Percentiles rank a stretch among this genome's conserved stretches.
phyloP scores from a whole-genome alignment of 2,113 vertebrate species.

The Dicaeum eximium region DNA sequence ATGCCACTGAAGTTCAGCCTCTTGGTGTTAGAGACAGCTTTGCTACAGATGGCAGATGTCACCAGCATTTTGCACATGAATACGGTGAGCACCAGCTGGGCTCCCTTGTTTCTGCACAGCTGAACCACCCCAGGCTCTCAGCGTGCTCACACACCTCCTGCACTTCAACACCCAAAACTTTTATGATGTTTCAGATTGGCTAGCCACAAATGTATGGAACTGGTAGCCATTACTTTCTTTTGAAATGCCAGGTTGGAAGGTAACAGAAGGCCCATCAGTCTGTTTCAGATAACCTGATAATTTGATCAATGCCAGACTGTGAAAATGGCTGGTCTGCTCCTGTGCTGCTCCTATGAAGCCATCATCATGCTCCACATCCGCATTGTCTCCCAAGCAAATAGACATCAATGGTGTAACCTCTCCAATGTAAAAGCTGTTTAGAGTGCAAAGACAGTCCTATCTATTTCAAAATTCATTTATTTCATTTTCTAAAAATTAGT shows the following conservation, averaged over 20 bases:
- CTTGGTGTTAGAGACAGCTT: not conserved
- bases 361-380: not conserved
- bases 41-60: not conserved
- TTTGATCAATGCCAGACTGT: not conserved
- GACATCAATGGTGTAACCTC: fast-evolving
- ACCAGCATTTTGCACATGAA: not conserved
- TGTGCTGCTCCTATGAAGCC: not conserved
- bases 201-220: not conserved
- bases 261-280: not conserved
- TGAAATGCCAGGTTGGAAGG: not conserved
- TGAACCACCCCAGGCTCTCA: not conserved
- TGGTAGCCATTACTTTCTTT: not conserved
- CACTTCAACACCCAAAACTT: not conserved
- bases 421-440: not conserved
- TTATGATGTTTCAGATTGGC: not conserved
- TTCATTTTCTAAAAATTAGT: not conserved
- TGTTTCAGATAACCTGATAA: not conserved
- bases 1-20: not conserved
- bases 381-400: not conserved
- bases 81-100: not conserved
- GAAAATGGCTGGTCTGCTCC: not conserved
- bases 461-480: not conserved
- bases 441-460: not conserved
- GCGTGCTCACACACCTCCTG: not conserved
- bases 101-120: not conserved